phyloP scores from a whole-genome alignment of 2,113 vertebrate genomes.

The Nansenia antarctica region DNA sequence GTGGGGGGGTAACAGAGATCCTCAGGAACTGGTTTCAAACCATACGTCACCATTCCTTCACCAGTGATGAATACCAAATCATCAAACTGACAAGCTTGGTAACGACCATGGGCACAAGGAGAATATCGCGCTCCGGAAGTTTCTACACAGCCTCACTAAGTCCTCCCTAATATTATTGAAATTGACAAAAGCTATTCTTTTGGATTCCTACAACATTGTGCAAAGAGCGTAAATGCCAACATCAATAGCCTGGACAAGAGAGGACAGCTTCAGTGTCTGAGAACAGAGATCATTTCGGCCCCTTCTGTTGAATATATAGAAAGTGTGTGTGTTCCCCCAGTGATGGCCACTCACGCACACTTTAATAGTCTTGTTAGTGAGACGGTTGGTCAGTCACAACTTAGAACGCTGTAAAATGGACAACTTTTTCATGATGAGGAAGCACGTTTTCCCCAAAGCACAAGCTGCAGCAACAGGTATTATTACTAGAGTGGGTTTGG shows the following conservation, averaged over 20 bases:
- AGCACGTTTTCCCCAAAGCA: slow-evolving; percentile 4
- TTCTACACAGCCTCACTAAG: too few species aligned
- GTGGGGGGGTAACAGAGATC: neutral
- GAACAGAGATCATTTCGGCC: too few species aligned
- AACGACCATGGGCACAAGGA: neutral
- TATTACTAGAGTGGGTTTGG: too few species aligned
- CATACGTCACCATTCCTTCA: neutral
- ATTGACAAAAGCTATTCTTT: too few species aligned
- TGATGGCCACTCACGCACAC: neutral
- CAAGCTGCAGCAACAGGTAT: too few species aligned
- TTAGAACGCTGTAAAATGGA: slow-evolving; percentile 8
- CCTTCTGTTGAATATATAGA: neutral
- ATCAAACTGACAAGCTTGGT: neutral
- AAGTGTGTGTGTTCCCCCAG: neutral
- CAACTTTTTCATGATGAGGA: slow-evolving; percentile 1
- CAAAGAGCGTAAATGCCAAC: too few species aligned
- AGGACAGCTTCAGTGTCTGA: too few species aligned
- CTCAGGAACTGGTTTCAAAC: neutral
- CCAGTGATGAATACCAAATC: neutral
- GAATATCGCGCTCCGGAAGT: too few species aligned
- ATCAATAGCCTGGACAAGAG: too few species aligned
- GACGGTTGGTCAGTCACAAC: neutral
- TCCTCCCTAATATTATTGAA: too few species aligned
- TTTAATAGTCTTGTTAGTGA: slow-evolving; percentile 45
- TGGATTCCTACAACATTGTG: too few species aligned